Percentiles rank a stretch among this genome's conserved stretches.
These are phyloP conservation scores for Euzophera pinguis DNA, from an alignment of 2,888 invertebrate species.

Conservation along the genomic window DNA sequence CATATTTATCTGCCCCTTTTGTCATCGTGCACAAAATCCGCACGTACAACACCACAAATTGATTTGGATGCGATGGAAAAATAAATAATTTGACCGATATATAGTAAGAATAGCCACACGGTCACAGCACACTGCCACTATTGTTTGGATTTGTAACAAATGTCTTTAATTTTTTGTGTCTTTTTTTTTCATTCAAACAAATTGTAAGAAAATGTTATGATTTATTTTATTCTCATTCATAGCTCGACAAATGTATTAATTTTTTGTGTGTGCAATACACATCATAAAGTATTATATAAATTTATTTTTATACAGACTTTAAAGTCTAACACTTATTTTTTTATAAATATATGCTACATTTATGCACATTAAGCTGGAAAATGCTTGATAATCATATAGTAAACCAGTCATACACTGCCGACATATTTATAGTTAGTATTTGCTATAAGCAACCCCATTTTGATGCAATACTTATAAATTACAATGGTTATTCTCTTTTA, in stretches of 20 bases:
- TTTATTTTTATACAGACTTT: constrained; percentile 13
- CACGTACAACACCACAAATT: too few relatives aligned
- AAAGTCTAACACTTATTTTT: neutral
- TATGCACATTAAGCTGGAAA: constrained; percentile 27
- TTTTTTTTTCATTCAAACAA: too few relatives aligned
- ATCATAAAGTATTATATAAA: constrained; percentile 37
- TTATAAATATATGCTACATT: constrained; percentile 20
- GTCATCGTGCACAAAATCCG: too few relatives aligned
- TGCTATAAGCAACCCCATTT: constrained; percentile 56
- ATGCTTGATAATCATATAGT: constrained; percentile 23
- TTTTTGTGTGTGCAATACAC: constrained; percentile 48
- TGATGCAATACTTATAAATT: constrained; percentile 54
- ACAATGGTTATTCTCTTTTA: constrained; percentile 49
- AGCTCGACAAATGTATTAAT: constrained; percentile 10
- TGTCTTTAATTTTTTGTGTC: too few relatives aligned
- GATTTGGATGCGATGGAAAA: too few relatives aligned
- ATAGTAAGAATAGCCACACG: too few relatives aligned
- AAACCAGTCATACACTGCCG: constrained; percentile 74
- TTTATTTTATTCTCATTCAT: too few relatives aligned
- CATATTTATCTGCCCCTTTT: too few relatives aligned
- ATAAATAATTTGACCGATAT: too few relatives aligned
- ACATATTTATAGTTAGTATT: constrained; percentile 40
- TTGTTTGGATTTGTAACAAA: too few relatives aligned
- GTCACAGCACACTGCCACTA: too few relatives aligned
- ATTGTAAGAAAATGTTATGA: too few relatives aligned